phyloP scores from a whole-genome alignment of 1,140 invertebrate genomes.

The Drosophila prosaltans region DNA sequence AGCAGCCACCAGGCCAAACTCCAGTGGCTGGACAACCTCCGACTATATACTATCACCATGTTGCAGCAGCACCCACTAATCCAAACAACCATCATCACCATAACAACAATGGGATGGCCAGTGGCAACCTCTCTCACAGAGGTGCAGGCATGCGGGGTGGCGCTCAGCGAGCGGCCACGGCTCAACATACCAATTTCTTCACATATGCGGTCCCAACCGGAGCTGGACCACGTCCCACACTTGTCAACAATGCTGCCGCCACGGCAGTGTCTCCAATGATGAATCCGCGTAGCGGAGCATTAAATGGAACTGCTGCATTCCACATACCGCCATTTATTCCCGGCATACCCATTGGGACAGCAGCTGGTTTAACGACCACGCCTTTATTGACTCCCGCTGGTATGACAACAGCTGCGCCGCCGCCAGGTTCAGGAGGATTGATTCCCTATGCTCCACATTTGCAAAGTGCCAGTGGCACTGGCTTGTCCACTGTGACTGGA shows the following conservation, averaged over 20 bases:
- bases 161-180: constrained; percentile 40
- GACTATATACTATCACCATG: constrained; percentile 36
- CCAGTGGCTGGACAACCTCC: constrained; percentile 23
- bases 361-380: constrained; percentile 31
- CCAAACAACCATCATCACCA: not conserved
- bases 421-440: constrained; percentile 32
- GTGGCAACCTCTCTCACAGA: constrained; percentile 33
- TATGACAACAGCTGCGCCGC: constrained; percentile 20
- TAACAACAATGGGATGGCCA: constrained; percentile 18
- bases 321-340: constrained; percentile 45
- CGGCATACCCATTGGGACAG: constrained; percentile 33
- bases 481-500: constrained; percentile 29
- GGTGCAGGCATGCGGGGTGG: constrained; percentile 40
- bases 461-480: constrained; percentile 43
- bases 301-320: constrained; percentile 50
- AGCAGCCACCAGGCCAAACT: constrained; percentile 20
- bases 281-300: constrained; percentile 36
- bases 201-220: constrained; percentile 40
- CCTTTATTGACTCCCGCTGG: constrained; percentile 39
- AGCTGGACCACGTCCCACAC: constrained; percentile 37
- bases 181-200: constrained; percentile 51
- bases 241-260: constrained; percentile 29
- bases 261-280: constrained; percentile 53
- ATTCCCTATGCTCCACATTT: constrained; percentile 49
- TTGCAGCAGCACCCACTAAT: constrained; percentile 29